Base-by-base conservation (phyloP, 2,888 invertebrate species). In the Cosmorhoe ocellata region DNA sequence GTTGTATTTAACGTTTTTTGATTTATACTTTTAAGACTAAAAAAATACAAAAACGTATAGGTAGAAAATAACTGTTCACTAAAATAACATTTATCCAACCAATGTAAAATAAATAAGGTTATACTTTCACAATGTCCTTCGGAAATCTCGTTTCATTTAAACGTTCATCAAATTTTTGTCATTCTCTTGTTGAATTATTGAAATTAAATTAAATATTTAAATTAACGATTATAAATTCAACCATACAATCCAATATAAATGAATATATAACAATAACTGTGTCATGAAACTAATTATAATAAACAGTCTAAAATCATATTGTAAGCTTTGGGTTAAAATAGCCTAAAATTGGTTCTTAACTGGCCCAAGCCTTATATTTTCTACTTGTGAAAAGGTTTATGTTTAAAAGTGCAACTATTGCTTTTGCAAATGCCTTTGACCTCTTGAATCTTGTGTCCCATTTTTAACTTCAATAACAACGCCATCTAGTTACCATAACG, bases 271-370 rank as follows among this genome's bases (percentile, higher is more conserved):
- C 58, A 47, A 47, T 43, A 51, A 45, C 64, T 69, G 70, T 69
- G 76, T 76, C 76, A 76, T 71, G 69, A 64, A 42, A 62, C 59
- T 74, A 73, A 67, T 66, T 64, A 66, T 9, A 42, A 27, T 44
- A 39, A 41, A 36, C 52, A 53, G 50, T 54, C 57, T 57, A 57
- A 27, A 40, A 50, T 59, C 30, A 49, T 45, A 55, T 36, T 31
- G 51, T 68, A 78, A 77, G 79, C 81, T 80, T 81, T 80, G 79
- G 81, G 69, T 80, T 77, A 68, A 18, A 68, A 61, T 76, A 73
- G 60, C 64, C 71, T 76, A 74, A 31, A 39, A 73, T 74, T 78
- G 71, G 71, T 79, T 77, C 72, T 58, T 59, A 69, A 67, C 65
- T 65, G 71, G 66, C 61, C 58, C 58, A 74, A 78, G 76, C 74